Evolutionary conservation across 2,888 invertebrate genomes (phyloP), one percentile per base, ranked within the genome.

Genomic region (Hydriomena furcata): DNA sequence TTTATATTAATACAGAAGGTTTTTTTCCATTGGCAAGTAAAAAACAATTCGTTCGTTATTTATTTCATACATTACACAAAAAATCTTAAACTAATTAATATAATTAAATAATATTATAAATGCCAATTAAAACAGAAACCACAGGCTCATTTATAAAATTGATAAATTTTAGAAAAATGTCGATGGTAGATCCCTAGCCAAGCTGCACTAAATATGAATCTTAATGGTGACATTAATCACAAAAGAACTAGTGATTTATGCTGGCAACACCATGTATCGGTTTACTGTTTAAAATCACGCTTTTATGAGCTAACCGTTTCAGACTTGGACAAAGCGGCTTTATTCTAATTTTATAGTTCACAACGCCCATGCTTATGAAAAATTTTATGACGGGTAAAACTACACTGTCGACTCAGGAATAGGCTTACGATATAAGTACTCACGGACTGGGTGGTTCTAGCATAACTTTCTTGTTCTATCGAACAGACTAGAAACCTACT

Each of bases 161-260:
- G 17, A 3, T 17, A 17, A 13, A 28, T 40, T n/a, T n/a, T n/a
- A n/a, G n/a, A n/a, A n/a, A n/a, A n/a, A n/a, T n/a, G n/a, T n/a
- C n/a, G 36, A n/a, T 12, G 38, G 32, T 50, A 50, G 34, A 30
- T 32, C 32, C 42, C 36, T 32, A 34, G 44, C 7, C 56, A 61
- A 63, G 70, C 74, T 80, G 79, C 76, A 88, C 88, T 86, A 85
- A 89, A 88, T 90, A 88, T 83, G 77, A 83, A 81, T 81, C 78
- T 88, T 86, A 82, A 85, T 79, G 77, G 73, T 84, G 86, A 88
- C 89, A 81, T 88, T 87, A 84, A 90, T 86, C 82, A 88, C 85
- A 82, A 87, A 86, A 87, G 80, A 77, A 71, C 72, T 53, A 44
- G 65, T 86, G 88, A 90, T 89, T 87, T 88, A 90, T 85, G 63